Evolutionary conservation across 2,113 vertebrate genomes (phyloP), one percentile per base, ranked within the genome.

Genomic region (Otocyon megalotis): DNA sequence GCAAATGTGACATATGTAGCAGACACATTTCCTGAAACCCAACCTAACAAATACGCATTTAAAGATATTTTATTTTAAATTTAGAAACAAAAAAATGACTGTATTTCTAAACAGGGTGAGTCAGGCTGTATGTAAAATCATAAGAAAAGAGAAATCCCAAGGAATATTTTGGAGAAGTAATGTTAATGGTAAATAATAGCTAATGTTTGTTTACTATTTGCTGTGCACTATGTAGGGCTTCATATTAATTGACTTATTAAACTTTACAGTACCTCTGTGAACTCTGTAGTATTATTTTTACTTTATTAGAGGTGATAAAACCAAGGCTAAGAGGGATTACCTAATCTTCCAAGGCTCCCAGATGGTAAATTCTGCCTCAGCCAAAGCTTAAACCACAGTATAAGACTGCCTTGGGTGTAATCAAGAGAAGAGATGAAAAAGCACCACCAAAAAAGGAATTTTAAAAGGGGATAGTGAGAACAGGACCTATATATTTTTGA

Each of bases 111-210:
- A 48, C 22, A 60, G 30, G 30, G 19, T 56, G 12, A 26, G 9
- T 77, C 37, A 87, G 53, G 10, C n/a, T 77, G 2, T 83, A 15
- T 17, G 30, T 32, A 90, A 86, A 88, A 17, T 56, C 15, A 58
- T 77, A 67, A 91, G 50, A 88, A 71, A 84, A 89, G 32, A 93
- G 26, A 63, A 84, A 87, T 53, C 35, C 14, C 8, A 76, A 93
- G 65, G 37, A 65, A 17, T 92, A 63, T n/a, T 92, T 94, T 79
- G 17, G 72, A 89, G 43, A 90, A 94, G 35, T 76, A 86, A 77
- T 37, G 89, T 2, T 90, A 91, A 76, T 54, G 8, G 13, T 81
- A 67, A 81, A 56, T 60, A 87, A 91, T 30, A 86, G 80, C 37
- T 32, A 9, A 72, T n/a, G 65, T 67, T 83, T 86, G 58, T 56